Evolutionary conservation across 2,797 vertebrate species (phyloP).

Genomic region (Gymnoscopelus microlampas): DNA sequence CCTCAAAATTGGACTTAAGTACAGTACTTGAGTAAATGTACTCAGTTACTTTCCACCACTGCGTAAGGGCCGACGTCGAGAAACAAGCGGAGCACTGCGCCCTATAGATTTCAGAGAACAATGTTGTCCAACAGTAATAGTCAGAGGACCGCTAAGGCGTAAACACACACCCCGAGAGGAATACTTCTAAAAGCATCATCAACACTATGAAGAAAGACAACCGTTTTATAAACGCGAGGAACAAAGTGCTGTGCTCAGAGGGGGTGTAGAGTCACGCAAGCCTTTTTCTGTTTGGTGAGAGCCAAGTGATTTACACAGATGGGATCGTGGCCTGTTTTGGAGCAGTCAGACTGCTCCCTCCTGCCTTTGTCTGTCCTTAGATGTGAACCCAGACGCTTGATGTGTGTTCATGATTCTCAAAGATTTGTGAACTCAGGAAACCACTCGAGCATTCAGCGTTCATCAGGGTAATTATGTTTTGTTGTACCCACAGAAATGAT

Average conservation of each 20-base stretch:
- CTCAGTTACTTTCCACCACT: no score
- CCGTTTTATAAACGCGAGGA: slow-evolving; percentile 14
- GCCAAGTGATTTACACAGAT: slow-evolving; percentile 16
- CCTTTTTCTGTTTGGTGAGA: slow-evolving; percentile 26
- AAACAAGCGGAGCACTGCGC: no score
- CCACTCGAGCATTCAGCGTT: slow-evolving; percentile 55
- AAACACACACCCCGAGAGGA: background rate
- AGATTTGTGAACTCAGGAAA: slow-evolving; percentile 56
- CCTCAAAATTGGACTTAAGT: no score
- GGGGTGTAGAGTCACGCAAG: slow-evolving; percentile 11
- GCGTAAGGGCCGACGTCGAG: no score
- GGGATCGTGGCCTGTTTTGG: slow-evolving; percentile 7
- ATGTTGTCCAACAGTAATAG: no score
- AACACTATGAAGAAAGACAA: background rate
- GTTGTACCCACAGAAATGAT: slow-evolving; percentile 60
- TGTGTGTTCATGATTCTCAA: slow-evolving; percentile 37
- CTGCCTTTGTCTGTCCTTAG: slow-evolving; percentile 30
- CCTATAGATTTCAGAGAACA: no score
- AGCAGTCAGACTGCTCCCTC: slow-evolving; percentile 1
- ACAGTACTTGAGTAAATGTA: no score
- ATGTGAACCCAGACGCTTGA: slow-evolving; percentile 43
- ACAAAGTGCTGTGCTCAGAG: slow-evolving; percentile 4
- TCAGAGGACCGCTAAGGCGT: background rate
- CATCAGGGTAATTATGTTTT: slow-evolving; percentile 64
- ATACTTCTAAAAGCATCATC: background rate